Evolutionary conservation across 2,888 invertebrate species (phyloP).

Genomic region (Tridacna crocea): DNA sequence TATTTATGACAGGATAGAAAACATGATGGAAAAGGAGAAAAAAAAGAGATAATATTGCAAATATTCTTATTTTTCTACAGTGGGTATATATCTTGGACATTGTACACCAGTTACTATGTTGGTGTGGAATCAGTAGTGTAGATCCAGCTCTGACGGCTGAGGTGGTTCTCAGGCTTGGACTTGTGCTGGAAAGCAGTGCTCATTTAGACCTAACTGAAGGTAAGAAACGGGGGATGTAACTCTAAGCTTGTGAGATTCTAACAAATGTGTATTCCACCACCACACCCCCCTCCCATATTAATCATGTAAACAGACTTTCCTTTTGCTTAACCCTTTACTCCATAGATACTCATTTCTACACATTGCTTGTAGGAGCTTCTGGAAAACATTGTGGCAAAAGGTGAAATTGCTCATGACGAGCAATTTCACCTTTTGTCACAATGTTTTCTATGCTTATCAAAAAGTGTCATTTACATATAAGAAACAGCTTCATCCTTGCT

Average conservation of each 20-base stretch:
- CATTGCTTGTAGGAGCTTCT: too few species aligned
- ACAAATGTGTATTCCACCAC: too few species aligned
- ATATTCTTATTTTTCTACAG: conserved; percentile 64
- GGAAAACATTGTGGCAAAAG: conserved; percentile 4
- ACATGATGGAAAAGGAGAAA: too few species aligned
- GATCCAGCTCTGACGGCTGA: conserved; percentile 83
- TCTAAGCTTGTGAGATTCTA: background rate
- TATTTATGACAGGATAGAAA: too few species aligned
- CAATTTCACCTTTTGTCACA: too few species aligned
- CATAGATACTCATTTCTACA: background rate
- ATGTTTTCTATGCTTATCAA: too few species aligned
- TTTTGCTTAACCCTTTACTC: background rate
- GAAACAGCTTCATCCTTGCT: too few species aligned
- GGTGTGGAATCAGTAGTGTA: conserved; percentile 82
- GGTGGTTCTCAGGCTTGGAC: conserved; percentile 82
- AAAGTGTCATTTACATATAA: too few species aligned
- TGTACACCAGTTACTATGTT: conserved; percentile 81
- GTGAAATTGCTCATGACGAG: background rate
- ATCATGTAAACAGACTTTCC: too few species aligned
- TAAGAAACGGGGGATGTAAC: conserved; percentile 30
- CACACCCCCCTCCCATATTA: too few species aligned
- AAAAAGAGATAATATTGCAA: too few species aligned
- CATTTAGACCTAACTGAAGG: conserved; percentile 76
- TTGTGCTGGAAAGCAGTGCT: conserved; percentile 82
- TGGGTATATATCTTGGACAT: conserved; percentile 83